Evolutionary conservation across 1,140 invertebrate species (phyloP), one percentile per base, ranked within the genome.

Genomic region (Drosophila azteca): DNA sequence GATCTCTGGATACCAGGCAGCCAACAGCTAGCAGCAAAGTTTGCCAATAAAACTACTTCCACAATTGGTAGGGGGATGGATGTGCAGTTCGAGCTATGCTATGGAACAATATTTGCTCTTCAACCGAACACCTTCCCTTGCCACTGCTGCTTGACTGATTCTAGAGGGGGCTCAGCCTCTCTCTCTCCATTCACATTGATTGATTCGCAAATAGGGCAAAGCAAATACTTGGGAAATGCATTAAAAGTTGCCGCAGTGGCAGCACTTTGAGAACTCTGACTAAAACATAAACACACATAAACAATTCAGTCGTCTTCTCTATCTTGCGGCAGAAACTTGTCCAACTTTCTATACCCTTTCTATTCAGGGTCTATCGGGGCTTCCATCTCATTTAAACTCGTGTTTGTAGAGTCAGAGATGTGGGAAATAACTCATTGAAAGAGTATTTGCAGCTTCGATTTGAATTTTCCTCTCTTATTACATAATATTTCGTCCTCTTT

Each of bases 181-280:
- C 17, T 17, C 39, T 53, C 43, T 50, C 8, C 2, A 50, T 9
- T 31, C 31, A 3, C 31, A 69, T 69, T 58, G 67, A 69, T 69
- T 69, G 67, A 69, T 69, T 69, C 26, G 46, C 8, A 65, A 52
- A 24, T 29, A 39, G 35, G 2, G 11, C 22, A 35, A 13, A 31
- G 48, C 20, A 17, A 46, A 64, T 39, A 64, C 61, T 64, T 69
- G 22, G 15, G 15, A 31, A 58, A 52, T 70, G 66, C 68, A 71
- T 70, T 58, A 71, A 72, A 61, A 72, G 43, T 70, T 72, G 9
- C 65, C 45, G 22, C 20, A 4, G 53, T 39, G 2, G 26, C 26
- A 59, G 26, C 24, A 39, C 44, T 43, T 17, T 1, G 26, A 20
- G 61, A 67, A 44, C 35, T 39, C 35, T 39, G 35, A 29, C 45